phyloP scores from a whole-genome alignment of 2,888 invertebrate species.

The Alentia gelatinosa region DNA sequence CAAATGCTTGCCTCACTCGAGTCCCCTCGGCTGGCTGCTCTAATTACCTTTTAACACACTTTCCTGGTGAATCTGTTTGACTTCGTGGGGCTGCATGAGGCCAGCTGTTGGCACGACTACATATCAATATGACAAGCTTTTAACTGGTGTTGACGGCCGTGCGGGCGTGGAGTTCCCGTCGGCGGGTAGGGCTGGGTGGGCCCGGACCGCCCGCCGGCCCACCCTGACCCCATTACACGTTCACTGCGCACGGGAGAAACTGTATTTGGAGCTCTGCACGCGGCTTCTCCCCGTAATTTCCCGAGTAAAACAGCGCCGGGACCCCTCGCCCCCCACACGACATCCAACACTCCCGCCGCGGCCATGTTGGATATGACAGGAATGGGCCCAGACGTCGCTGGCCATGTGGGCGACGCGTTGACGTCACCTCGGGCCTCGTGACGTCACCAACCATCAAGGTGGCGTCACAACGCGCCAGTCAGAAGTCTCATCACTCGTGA shows the following conservation, averaged over 20 bases:
- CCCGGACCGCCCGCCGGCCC: constrained; percentile 24
- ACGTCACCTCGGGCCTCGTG: background rate
- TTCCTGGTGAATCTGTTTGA: constrained; percentile 52
- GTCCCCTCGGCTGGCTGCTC: background rate
- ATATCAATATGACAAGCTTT: constrained; percentile 41
- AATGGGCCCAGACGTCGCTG: background rate
- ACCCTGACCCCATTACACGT: constrained; percentile 49
- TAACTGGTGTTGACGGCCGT: constrained; percentile 32
- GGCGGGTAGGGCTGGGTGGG: constrained; percentile 3
- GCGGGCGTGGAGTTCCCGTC: background rate
- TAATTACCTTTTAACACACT: constrained; percentile 52
- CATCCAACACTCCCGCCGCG: constrained; percentile 16
- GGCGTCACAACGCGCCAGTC: background rate
- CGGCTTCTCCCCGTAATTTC: constrained; percentile 33
- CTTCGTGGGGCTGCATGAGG: constrained; percentile 49
- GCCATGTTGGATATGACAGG: constrained; percentile 3
- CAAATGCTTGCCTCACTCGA: constrained; percentile 46
- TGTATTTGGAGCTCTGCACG: constrained; percentile 32
- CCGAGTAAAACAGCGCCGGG: constrained; percentile 35
- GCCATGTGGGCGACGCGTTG: background rate
- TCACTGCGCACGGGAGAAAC: constrained; percentile 31
- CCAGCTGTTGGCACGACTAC: constrained; percentile 41
- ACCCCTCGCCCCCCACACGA: background rate
- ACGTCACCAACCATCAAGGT: constrained; percentile 24
- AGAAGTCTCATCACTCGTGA: background rate